Percentiles rank a stretch among this genome's conserved stretches.
These are phyloP conservation scores for Micropoecilia bifurca DNA, from an alignment of 2,797 vertebrate genomes.

Conservation along the genomic window DNA sequence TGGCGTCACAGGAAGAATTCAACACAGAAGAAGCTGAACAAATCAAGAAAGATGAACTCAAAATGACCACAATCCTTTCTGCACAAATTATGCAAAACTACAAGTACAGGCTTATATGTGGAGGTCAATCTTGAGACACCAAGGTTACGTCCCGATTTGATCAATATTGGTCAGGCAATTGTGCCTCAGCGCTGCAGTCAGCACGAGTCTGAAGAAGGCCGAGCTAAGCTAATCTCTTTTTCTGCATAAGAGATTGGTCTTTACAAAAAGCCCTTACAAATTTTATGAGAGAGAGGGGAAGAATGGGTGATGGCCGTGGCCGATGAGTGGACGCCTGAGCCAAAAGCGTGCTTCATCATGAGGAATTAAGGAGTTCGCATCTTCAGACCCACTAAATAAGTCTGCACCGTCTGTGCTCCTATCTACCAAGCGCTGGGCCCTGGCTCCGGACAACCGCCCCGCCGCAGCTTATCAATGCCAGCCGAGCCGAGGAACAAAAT, in stretches of 20 bases:
- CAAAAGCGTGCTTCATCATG: slow-evolving; percentile 9
- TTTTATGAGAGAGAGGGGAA: background rate
- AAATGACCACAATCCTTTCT: background rate
- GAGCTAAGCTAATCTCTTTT: slow-evolving; percentile 45
- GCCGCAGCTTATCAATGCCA: slow-evolving; percentile 12
- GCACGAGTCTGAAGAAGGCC: slow-evolving; percentile 4
- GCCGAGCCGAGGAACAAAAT: slow-evolving; percentile 23
- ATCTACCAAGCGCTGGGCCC: background rate
- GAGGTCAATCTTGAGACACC: slow-evolving; percentile 24
- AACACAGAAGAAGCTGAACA: slow-evolving; percentile 18
- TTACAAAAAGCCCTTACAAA: slow-evolving; percentile 32
- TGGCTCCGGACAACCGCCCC: slow-evolving; percentile 7
- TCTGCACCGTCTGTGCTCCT: background rate
- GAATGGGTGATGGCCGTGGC: slow-evolving; percentile 53
- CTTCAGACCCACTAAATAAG: background rate
- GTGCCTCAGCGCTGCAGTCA: slow-evolving; percentile 56
- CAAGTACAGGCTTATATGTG: background rate
- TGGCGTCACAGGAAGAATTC: slow-evolving; percentile 14
- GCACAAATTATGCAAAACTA: slow-evolving; percentile 50
- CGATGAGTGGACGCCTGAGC: slow-evolving; percentile 54
- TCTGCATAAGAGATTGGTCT: slow-evolving; percentile 48
- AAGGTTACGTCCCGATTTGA: slow-evolving; percentile 64
- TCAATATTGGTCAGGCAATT: slow-evolving; percentile 70
- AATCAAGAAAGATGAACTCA: slow-evolving; percentile 21
- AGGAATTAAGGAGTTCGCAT: slow-evolving; percentile 12